These are phyloP conservation scores for Trichoplusia ni DNA, from an alignment of 1,140 invertebrate species.

Conservation along the genomic window DNA sequence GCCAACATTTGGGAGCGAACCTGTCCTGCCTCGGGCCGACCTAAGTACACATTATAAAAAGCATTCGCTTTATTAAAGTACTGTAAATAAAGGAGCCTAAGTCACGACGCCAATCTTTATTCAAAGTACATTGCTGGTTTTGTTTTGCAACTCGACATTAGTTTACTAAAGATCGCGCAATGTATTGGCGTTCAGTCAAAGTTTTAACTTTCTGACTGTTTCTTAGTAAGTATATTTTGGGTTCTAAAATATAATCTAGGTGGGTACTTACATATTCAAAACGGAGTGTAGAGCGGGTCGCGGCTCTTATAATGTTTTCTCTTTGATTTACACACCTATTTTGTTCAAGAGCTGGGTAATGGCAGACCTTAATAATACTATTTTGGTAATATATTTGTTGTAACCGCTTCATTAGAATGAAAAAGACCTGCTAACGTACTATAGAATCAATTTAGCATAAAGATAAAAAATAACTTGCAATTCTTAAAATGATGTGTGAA, in stretches of 20 bases:
- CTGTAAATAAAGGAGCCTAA: background rate
- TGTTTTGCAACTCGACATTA: background rate
- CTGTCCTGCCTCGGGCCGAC: background rate
- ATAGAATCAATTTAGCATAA: too few relatives aligned
- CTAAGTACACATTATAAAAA: slow-evolving; percentile 1
- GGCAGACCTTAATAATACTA: background rate
- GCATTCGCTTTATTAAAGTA: background rate
- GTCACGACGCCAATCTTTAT: background rate
- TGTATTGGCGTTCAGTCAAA: background rate
- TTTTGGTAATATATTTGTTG: too few relatives aligned
- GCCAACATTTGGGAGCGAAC: background rate
- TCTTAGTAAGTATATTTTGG: slow-evolving; percentile 1
- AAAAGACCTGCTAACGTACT: too few relatives aligned
- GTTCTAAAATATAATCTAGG: background rate
- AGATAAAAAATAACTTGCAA: too few relatives aligned
- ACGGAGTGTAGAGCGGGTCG: background rate
- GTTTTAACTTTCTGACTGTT: background rate
- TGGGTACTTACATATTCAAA: background rate
- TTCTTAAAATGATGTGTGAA: too few relatives aligned
- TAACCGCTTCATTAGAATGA: too few relatives aligned
- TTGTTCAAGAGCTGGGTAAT: background rate
- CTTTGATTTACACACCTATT: slow-evolving; percentile 6
- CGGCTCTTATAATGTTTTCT: background rate
- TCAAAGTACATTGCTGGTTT: background rate
- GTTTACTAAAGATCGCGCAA: background rate